Evolutionary conservation across 2,888 invertebrate species (phyloP).

Genomic region (Cyaniris semiargus): DNA sequence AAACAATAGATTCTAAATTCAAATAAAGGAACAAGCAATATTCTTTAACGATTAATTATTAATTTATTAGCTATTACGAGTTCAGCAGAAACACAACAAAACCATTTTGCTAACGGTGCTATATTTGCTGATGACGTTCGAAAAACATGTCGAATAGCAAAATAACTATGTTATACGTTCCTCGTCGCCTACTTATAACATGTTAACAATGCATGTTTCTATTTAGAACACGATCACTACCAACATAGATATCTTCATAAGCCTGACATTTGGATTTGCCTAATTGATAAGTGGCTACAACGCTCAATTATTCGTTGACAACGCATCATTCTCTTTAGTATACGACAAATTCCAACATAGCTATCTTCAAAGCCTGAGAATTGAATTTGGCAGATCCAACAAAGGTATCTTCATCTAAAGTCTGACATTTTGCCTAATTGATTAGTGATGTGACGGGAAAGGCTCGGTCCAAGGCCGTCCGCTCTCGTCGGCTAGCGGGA

Average conservation of each 20-base stretch:
- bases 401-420: neutral
- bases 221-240: neutral
- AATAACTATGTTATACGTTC: neutral
- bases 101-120: neutral
- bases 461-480: conserved; percentile 74
- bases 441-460: conserved; percentile 50
- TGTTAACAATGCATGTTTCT: too few relatives aligned
- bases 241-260: neutral
- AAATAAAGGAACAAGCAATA: too few relatives aligned
- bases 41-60: too few relatives aligned
- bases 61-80: too few relatives aligned
- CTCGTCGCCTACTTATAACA: neutral
- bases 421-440: conserved; percentile 38
- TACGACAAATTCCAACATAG: too few relatives aligned
- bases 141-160: neutral
- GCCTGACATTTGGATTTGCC: conserved; percentile 39
- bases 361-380: too few relatives aligned
- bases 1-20: neutral
- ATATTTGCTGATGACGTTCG: neutral
- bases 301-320: too few relatives aligned
- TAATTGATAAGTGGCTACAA: too few relatives aligned
- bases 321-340: too few relatives aligned
- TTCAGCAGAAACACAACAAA: too few relatives aligned
- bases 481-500: conserved; percentile 76
- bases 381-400: too few relatives aligned